Evolutionary conservation across 2,888 invertebrate genomes (phyloP), one percentile per base, ranked within the genome.

Genomic region (Lochmaea capreae): DNA sequence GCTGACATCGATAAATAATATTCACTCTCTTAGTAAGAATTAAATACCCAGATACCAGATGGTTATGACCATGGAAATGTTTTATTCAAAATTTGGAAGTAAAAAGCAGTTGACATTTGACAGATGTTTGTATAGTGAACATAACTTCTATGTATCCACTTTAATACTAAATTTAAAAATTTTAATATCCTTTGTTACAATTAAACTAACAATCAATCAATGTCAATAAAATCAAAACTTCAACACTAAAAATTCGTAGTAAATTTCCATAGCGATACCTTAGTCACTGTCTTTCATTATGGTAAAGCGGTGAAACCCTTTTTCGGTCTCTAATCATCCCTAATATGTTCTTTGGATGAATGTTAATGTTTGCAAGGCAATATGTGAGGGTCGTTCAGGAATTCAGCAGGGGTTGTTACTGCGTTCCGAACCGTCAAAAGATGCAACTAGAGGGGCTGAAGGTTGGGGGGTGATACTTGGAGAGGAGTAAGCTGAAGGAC

Each of bases 261-360:
- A n/a, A 14, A 49, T 49, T n/a, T 49, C 49, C n/a, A 49, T 39
- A 49, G n/a, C 5, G n/a, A 49, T n/a, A 49, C 49, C 46, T 46
- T 46, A 46, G 11, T 46, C 46, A 46, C 14, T 46, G n/a, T n/a
- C n/a, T 49, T 49, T 11, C 49, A 49, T 49, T n/a, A 1, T 49
- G 49, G n/a, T 14, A n/a, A 49, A 49, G 49, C 61, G 39, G 16
- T 18, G 66, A 81, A 81, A 83, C 83, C 81, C 82, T 83, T 83
- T 83, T 81, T 82, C 66, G 77, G 76, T 79, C 82, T 74, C 75
- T 81, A 82, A 81, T 81, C 79, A 82, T 77, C 79, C 75, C 76
- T 77, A 79, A 78, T 79, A 78, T 74, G 69, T 77, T 76, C 76
- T 77, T 77, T 73, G 67, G 78, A 39, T 79, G 81, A 81, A 80